Conservation (phyloP, 2,888 invertebrate species). For the Dolomedes plantarius region DNA sequence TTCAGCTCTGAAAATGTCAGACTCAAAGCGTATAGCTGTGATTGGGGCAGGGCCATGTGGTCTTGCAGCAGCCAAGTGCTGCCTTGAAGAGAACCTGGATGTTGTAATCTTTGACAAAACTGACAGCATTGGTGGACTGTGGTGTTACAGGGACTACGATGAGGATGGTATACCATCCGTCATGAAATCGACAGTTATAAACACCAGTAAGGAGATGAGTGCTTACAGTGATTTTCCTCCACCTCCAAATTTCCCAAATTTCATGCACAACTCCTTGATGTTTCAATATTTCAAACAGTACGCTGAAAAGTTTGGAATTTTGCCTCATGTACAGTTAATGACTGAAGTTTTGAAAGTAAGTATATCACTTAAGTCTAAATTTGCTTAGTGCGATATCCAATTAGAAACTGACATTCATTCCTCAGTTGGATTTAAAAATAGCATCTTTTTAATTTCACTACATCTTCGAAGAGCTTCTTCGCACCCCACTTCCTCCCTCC, state of each 20-base stretch:
- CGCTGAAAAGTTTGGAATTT: constrained; percentile 73
- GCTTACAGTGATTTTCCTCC: constrained; percentile 78
- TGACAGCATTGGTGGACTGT: constrained; percentile 76
- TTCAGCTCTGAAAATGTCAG: constrained; percentile 24
- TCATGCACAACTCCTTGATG: constrained; percentile 77
- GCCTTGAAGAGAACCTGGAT: constrained; percentile 75
- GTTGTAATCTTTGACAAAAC: constrained; percentile 76
- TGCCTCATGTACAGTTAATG: constrained; percentile 67
- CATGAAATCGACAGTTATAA: constrained; percentile 76
- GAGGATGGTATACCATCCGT: constrained; percentile 74
- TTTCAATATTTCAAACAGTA: constrained; percentile 76
- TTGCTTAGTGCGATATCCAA: no score
- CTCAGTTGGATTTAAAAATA: no score
- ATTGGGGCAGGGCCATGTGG: constrained; percentile 78
- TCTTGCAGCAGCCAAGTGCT: constrained; percentile 76
- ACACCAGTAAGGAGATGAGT: constrained; percentile 77
- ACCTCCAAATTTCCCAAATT: constrained; percentile 77
- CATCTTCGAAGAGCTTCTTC: no score
- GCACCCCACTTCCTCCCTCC: no score
- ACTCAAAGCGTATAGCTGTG: constrained; percentile 72
- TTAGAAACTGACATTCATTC: no score
- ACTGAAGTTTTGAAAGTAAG: constrained; percentile 39
- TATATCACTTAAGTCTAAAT: neutral
- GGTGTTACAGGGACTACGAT: constrained; percentile 74
- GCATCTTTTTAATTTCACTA: no score